A percentile compares a stretch with the other conserved stretches of the same genome.
Evolutionary conservation across 2,113 vertebrate species (phyloP).

Genomic region (Melospiza georgiana): DNA sequence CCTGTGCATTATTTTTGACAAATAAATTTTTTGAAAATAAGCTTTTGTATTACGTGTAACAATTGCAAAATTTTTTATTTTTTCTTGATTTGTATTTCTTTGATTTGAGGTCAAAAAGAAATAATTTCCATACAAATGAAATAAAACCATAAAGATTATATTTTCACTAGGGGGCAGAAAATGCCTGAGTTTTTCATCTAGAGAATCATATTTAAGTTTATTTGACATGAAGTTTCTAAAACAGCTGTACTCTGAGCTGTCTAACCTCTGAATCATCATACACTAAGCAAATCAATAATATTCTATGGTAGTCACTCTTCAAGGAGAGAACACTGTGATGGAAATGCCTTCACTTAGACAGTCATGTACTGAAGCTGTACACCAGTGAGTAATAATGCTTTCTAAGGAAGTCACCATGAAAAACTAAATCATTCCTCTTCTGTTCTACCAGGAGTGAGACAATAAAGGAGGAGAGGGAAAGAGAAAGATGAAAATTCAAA

Average conservation of each 20-base stretch:
- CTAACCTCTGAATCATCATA: conserved; percentile 33
- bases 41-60: not conserved
- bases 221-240: not conserved
- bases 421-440: not conserved
- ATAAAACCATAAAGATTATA: not conserved
- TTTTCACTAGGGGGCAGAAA: conserved; percentile 34
- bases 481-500: not conserved
- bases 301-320: not conserved
- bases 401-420: not conserved
- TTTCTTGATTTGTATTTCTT: not conserved
- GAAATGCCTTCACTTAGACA: conserved; percentile 19
- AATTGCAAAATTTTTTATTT: not conserved
- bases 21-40: not conserved
- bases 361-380: not conserved
- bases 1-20: not conserved
- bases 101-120: not conserved
- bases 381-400: not conserved
- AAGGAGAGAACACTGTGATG: conserved; percentile 19
- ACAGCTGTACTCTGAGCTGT: not conserved
- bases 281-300: conserved; percentile 28
- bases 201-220: not conserved
- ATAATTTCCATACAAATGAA: not conserved
- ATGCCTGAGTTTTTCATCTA: not conserved
- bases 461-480: not conserved
- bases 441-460: not conserved